Percentiles rank a stretch among this genome's conserved stretches.
Evolutionary conservation across 2,888 invertebrate species (phyloP).

Genomic region (Coremacera marginata): DNA sequence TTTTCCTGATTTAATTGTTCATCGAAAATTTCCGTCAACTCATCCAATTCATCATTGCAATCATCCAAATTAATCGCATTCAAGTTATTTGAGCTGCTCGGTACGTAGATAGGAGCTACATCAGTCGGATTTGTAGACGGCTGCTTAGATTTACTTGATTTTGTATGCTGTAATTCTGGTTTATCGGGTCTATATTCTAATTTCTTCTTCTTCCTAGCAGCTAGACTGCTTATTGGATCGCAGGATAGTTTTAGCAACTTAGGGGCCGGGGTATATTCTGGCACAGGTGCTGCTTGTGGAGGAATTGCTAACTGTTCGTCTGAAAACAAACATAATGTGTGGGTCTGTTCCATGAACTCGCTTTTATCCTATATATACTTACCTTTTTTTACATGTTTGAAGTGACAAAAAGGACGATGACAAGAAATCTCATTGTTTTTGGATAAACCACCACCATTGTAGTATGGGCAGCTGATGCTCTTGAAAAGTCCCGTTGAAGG

Average conservation of each 20-base stretch:
- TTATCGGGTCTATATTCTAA: constrained; percentile 68
- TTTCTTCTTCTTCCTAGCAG: constrained; percentile 58
- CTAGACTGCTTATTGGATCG: constrained; percentile 49
- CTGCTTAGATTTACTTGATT: neutral
- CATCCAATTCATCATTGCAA: constrained; percentile 55
- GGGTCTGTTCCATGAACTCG: neutral
- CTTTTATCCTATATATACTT: constrained; percentile 33
- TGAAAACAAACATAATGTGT: constrained; percentile 34
- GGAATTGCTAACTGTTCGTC: constrained; percentile 53
- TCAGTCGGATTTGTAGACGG: constrained; percentile 36
- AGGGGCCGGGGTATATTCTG: constrained; percentile 65
- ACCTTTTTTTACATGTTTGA: constrained; percentile 86
- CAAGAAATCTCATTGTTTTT: constrained; percentile 89
- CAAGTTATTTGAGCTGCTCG: constrained; percentile 40
- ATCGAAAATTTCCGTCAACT: constrained; percentile 52
- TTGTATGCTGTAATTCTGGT: constrained; percentile 58
- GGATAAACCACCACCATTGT: constrained; percentile 78
- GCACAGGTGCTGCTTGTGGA: constrained; percentile 48
- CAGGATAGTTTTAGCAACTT: constrained; percentile 61
- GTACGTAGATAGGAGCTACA: constrained; percentile 64
- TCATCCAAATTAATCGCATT: constrained; percentile 50
- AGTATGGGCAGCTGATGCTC: constrained; percentile 88
- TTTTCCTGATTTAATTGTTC: constrained; percentile 41
- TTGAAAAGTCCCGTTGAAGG: constrained; percentile 92
- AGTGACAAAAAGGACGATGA: constrained; percentile 93